Percentiles rank a stretch among this genome's conserved stretches.
Evolutionary conservation across 1,140 invertebrate species (phyloP).

Genomic region (Gryllus bimaculatus): DNA sequence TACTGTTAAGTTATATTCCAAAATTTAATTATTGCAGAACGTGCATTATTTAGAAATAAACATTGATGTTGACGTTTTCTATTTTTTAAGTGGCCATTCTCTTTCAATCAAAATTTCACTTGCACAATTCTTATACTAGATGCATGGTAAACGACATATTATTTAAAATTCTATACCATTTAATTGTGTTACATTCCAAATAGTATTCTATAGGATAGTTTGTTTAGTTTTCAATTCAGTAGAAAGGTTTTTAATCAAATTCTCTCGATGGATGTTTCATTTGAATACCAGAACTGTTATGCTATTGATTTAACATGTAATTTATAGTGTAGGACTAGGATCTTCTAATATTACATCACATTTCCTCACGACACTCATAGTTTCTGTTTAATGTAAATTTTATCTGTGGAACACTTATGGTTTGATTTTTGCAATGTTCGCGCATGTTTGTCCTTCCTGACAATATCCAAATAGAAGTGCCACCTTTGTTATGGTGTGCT

Average conservation of each 20-base stretch:
- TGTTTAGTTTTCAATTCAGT: background rate
- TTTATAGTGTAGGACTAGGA: background rate
- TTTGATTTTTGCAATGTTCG: background rate
- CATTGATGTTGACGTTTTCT: no score
- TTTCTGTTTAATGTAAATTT: background rate
- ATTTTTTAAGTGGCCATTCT: no score
- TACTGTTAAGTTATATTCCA: no score
- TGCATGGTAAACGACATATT: no score
- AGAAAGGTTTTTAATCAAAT: background rate
- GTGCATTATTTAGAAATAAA: no score
- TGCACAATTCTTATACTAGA: no score
- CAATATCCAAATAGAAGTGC: background rate
- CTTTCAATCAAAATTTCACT: no score
- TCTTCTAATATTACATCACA: background rate
- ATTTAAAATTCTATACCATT: no score
- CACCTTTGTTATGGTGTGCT: background rate
- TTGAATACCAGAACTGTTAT: background rate
- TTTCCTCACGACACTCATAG: background rate
- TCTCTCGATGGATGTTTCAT: background rate
- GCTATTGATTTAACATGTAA: background rate
- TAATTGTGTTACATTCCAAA: no score
- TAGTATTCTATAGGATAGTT: background rate
- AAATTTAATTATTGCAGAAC: no score
- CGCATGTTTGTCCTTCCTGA: background rate
- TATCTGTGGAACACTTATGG: background rate